Conservation (phyloP, 1,140 invertebrate genomes). For the Chrysoperla carnea region DNA sequence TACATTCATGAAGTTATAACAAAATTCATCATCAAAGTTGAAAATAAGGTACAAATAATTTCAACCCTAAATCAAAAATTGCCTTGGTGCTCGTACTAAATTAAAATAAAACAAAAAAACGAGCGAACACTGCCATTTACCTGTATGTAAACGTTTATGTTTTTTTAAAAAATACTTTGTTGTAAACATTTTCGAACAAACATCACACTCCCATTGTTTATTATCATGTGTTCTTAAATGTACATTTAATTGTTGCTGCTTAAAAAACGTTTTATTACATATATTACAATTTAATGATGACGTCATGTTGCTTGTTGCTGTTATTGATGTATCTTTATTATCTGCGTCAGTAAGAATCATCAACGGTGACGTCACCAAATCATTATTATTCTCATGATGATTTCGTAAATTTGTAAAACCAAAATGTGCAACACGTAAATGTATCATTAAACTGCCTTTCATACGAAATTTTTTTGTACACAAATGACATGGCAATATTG, state of each 20-base stretch:
- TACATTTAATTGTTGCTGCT: neutral
- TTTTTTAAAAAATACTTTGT: conserved; percentile 84
- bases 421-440: conserved; percentile 59
- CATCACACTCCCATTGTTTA: conserved; percentile 58
- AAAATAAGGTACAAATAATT: too few relatives aligned
- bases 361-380: too few relatives aligned
- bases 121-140: too few relatives aligned
- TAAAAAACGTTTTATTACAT: neutral
- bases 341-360: too few relatives aligned
- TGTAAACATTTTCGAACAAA: conserved; percentile 69
- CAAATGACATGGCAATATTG: conserved; percentile 52
- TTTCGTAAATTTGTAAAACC: conserved; percentile 15
- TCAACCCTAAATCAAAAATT: too few relatives aligned
- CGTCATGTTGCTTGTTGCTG: too few relatives aligned
- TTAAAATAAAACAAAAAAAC: too few relatives aligned
- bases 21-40: too few relatives aligned
- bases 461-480: conserved; percentile 65
- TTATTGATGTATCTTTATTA: too few relatives aligned
- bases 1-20: too few relatives aligned
- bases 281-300: neutral
- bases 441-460: conserved; percentile 62
- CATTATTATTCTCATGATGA: neutral
- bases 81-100: too few relatives aligned
- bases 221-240: conserved; percentile 9
- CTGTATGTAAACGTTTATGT: conserved; percentile 66